A percentile compares a stretch with the other conserved stretches of the same genome.
Evolutionary conservation across 2,113 vertebrate genomes (phyloP).

Genomic region (Thunnus thynnus): DNA sequence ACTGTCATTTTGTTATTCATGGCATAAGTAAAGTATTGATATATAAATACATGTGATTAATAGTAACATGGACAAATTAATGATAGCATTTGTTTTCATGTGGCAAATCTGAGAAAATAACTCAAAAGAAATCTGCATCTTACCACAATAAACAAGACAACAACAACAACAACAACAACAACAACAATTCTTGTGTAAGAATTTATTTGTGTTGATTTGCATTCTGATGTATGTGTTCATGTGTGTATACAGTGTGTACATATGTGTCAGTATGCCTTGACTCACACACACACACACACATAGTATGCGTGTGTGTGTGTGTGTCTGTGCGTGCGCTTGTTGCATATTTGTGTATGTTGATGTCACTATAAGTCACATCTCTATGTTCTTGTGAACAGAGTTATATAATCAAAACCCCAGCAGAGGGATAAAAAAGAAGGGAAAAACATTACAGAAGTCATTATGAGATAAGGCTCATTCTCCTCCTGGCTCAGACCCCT

Average conservation of each 20-base stretch:
- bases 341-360: slow-evolving; percentile 22
- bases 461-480: slow-evolving; percentile 42
- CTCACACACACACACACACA: too few relatives aligned
- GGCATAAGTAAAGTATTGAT: background rate
- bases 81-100: background rate
- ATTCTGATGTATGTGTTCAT: too few relatives aligned
- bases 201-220: background rate
- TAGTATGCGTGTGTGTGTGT: background rate
- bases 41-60: background rate
- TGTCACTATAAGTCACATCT: slow-evolving; percentile 43
- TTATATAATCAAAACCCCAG: slow-evolving; percentile 60
- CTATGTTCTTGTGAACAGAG: slow-evolving; percentile 34
- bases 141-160: background rate
- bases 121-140: background rate
- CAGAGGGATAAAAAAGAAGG: slow-evolving; percentile 11
- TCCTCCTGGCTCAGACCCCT: slow-evolving; percentile 30
- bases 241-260: background rate
- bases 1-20: background rate
- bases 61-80: background rate
- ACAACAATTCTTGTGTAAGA: background rate
- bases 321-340: background rate
- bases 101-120: background rate
- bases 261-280: background rate
- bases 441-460: slow-evolving; percentile 36
- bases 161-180: background rate